phyloP scores from a whole-genome alignment of 2,797 vertebrate species.

The Syncerus caffer region DNA sequence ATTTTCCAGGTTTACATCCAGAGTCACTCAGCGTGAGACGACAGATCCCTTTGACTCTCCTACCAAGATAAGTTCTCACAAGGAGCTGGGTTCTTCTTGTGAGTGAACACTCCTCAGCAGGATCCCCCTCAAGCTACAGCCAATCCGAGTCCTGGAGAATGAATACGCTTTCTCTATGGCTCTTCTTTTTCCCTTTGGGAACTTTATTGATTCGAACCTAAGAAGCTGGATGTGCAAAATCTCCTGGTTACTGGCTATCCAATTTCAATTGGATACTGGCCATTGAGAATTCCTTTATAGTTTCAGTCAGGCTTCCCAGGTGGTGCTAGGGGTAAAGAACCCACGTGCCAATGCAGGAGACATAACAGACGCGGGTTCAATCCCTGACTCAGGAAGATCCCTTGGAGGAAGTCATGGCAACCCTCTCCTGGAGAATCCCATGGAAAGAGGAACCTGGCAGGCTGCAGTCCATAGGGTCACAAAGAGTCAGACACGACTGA shows the following conservation, averaged over 20 bases:
- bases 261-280: background rate
- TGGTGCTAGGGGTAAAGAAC: background rate
- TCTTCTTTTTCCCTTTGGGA: background rate
- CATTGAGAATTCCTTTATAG: background rate
- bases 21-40: background rate
- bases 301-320: background rate
- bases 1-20: background rate
- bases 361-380: background rate
- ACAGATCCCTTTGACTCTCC: background rate
- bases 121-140: background rate
- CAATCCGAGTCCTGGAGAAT: fast-evolving
- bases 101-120: background rate
- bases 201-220: background rate
- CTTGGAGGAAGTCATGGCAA: background rate
- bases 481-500: background rate
- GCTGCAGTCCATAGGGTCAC: background rate
- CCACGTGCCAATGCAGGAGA: background rate
- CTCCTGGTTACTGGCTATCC: background rate
- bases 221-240: background rate
- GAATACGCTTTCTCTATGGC: too few species aligned
- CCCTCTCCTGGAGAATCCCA: background rate
- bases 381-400: background rate
- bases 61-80: background rate
- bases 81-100: background rate
- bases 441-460: background rate